A percentile compares a stretch with the other conserved stretches of the same genome.
Evolutionary conservation across 2,888 invertebrate species (phyloP).

Genomic region (Elysia crispata): DNA sequence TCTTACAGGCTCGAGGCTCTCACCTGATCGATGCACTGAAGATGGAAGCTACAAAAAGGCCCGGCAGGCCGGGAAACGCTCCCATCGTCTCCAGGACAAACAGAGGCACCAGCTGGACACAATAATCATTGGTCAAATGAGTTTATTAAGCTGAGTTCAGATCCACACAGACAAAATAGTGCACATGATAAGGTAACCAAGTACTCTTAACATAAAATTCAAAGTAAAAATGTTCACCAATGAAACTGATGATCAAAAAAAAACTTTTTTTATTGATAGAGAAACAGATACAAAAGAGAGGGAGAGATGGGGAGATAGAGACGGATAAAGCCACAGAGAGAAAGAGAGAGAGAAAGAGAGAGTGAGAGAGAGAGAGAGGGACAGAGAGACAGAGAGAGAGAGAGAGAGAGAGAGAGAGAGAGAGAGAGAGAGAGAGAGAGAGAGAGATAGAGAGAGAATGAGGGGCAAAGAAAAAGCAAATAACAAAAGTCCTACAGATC

Average conservation of each 20-base stretch:
- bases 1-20: no score
- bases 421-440: no score
- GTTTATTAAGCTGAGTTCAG: background rate
- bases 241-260: background rate
- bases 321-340: background rate
- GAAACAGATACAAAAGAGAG: background rate
- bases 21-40: conserved; percentile 49
- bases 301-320: conserved; percentile 14
- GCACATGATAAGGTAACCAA: no score
- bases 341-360: background rate
- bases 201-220: no score
- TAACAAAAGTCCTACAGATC: no score
- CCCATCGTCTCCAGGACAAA: conserved; percentile 53
- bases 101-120: background rate
- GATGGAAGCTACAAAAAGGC: conserved; percentile 50
- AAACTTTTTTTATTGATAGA: background rate
- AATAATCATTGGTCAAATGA: no score
- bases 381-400: no score
- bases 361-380: no score
- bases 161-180: background rate
- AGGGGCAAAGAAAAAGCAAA: no score
- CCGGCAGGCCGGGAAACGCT: conserved; percentile 50
- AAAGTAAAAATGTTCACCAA: no score
- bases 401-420: no score
- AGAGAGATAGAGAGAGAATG: no score